Evolutionary conservation across 2,888 invertebrate genomes (phyloP), one percentile per base, ranked within the genome.

Genomic region (Drosophila maculinotata): DNA sequence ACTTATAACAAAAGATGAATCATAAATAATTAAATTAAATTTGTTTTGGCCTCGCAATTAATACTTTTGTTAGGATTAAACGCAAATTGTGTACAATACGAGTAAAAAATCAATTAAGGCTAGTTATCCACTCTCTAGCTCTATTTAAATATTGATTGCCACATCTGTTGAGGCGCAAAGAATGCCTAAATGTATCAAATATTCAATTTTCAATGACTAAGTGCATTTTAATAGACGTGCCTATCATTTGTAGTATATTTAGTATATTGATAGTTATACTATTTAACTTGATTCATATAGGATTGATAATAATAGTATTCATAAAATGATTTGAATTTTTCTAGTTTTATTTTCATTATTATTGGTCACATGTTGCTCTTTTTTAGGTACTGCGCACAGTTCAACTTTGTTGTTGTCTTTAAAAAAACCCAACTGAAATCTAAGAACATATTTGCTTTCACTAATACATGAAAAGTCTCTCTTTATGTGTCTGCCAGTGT

Each of bases 351-450:
- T 42, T 49, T 33, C 45, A 65, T 38, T 76, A 52, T 69, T 65
- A 76, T 81, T 87, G 81, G 88, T 81, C 81, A 87, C 83, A 60
- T 69, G 81, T 85, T 87, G 64, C 82, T 81, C 52, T 26, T 59
- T 68, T 66, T 72, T 87, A 87, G 87, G 80, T 80, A 87, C 82
- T 65, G 82, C 75, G 64, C 85, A 76, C 58, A 74, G 82, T 78
- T 78, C 64, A 59, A 63, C 45, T 53, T 65, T 65, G 65, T 62
- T 67, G 62, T 80, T 73, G 66, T 69, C 65, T 82, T 60, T 81
- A 6, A 69, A 80, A 74, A 57, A 68, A 74, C 63, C 59, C 17
- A 84, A 73, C 53, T 49, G 85, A 80, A 80, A 80, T 85, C 87
- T 70, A 76, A 79, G 56, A 42, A 62, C 53, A 64, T 47, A 53